Percentiles rank a stretch among this genome's conserved stretches.
phyloP scores from a whole-genome alignment of 2,888 invertebrate species.

The Ypsolopha sequella region DNA sequence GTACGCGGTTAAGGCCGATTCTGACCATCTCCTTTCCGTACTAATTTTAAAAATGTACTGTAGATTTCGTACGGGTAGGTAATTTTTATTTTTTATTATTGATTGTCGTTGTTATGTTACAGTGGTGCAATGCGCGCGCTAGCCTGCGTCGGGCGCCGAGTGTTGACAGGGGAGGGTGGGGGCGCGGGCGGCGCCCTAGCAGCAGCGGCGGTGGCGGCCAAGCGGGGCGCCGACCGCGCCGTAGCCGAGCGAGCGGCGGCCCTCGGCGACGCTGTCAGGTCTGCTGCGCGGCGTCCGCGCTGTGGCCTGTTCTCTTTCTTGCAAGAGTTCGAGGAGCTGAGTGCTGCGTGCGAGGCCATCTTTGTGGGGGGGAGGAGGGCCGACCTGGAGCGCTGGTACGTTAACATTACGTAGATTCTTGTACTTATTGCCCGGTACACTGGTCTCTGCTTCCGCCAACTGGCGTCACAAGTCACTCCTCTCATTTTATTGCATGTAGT shows the following conservation, averaged over 20 bases:
- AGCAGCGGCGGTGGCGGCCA: conserved; percentile 46
- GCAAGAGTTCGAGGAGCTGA: conserved; percentile 83
- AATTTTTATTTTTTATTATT: too few species aligned
- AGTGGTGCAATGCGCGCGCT: conserved; percentile 96
- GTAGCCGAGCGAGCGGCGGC: conserved; percentile 87
- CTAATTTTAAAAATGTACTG: conserved; percentile 33
- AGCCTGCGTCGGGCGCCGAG: conserved; percentile 92
- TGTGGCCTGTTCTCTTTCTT: conserved; percentile 93
- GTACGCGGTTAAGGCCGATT: too few species aligned
- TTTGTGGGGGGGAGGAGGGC: conserved; percentile 89
- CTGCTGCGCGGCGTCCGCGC: conserved; percentile 90
- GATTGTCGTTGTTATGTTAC: conserved; percentile 3
- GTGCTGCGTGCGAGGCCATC: conserved; percentile 87
- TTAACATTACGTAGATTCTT: conserved; percentile 41
- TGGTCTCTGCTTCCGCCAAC: too few species aligned
- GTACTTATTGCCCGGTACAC: too few species aligned
- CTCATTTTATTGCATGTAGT: too few species aligned
- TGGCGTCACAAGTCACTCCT: too few species aligned
- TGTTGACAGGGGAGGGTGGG: conserved; percentile 79
- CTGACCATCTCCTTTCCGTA: too few species aligned
- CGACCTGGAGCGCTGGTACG: conserved; percentile 91
- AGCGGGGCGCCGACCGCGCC: conserved; percentile 85
- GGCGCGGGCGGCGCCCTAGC: conserved; percentile 47
- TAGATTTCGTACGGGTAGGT: conserved; percentile 16
- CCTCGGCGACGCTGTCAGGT: conserved; percentile 75